Evolutionary conservation across 2,888 invertebrate species (phyloP), one percentile per base, ranked within the genome.

Genomic region (Falcaria lacertinaria): DNA sequence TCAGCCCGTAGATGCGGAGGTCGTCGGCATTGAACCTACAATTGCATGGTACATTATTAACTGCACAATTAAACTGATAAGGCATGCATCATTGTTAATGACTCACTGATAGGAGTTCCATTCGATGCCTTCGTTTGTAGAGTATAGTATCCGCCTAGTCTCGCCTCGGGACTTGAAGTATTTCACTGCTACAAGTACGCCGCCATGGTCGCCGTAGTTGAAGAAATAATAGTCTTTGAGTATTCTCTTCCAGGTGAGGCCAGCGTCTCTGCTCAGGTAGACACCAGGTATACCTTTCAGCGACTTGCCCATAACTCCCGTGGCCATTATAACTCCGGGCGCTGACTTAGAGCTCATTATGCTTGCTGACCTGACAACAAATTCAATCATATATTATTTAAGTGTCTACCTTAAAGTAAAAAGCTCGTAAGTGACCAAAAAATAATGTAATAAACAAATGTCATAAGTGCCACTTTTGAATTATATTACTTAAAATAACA

Each of bases 121-220:
- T 14, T 91, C 93, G 68, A 94, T 92, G 25, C 97, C 97, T 76
- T 97, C 96, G 70, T 97, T 95, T 0, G 93, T 94, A 0, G 97
- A 97, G 74, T 96, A 97, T 54, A 94, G 80, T 41, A 98, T 91
- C 62, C 94, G 92, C 52, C 93, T 91, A 0, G 97, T 97, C 73
- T 95, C 94, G 0, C 94, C 94, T 41, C 92, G 90, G 0, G 91
- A 90, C 72, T 94, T 95, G 77, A 93, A 95, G 69, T 94, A 95
- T 64, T 94, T 94, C 0, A 96, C 96, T 0, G 97, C 97, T 0
- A 97, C 94, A 17, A 97, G 76, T 0, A 97, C 90, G 15, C 97
- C 97, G 0, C 97, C 97, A 69, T 97, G 96, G 81, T 98, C 97
- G 2, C 97, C 97, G 84, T 96, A 94, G 66, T 95, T 95, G 79